Evolutionary conservation across 2,888 invertebrate species (phyloP).

Genomic region (Hypomecis punctinalis): DNA sequence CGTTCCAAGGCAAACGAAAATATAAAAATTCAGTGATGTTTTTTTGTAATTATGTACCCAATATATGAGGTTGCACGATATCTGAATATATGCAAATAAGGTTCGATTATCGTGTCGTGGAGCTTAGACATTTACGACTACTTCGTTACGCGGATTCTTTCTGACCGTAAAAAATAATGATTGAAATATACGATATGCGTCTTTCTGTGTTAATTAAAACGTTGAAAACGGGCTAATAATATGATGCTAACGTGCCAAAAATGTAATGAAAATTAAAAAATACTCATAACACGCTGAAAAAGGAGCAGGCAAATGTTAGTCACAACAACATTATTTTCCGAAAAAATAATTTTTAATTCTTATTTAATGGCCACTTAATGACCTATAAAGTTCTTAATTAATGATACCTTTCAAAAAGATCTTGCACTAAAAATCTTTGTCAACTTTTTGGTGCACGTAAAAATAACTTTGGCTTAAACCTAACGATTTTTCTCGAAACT

Average conservation of each 20-base stretch:
- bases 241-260: constrained; percentile 26
- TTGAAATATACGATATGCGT: constrained; percentile 9
- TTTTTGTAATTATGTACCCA: constrained; percentile 52
- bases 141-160: constrained; percentile 64
- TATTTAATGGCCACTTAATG: not conserved
- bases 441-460: no score
- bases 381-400: constrained; percentile 8
- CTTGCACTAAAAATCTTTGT: no score
- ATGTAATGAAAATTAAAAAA: constrained; percentile 18
- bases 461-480: no score
- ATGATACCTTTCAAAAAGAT: not conserved
- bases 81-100: constrained; percentile 61
- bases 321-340: not conserved
- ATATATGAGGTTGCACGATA: constrained; percentile 51
- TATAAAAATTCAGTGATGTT: constrained; percentile 38
- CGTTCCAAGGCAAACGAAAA: constrained; percentile 52
- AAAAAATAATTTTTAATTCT: not conserved
- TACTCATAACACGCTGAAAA: constrained; percentile 1
- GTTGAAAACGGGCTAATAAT: constrained; percentile 26
- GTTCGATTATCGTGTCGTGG: constrained; percentile 61
- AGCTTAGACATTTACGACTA: constrained; percentile 60
- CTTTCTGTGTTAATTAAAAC: constrained; percentile 24
- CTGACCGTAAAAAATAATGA: constrained; percentile 29
- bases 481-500: no score
- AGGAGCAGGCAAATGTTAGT: not conserved